Conservation (phyloP, 1,140 invertebrate species). For the Drosophila neocordata region DNA sequence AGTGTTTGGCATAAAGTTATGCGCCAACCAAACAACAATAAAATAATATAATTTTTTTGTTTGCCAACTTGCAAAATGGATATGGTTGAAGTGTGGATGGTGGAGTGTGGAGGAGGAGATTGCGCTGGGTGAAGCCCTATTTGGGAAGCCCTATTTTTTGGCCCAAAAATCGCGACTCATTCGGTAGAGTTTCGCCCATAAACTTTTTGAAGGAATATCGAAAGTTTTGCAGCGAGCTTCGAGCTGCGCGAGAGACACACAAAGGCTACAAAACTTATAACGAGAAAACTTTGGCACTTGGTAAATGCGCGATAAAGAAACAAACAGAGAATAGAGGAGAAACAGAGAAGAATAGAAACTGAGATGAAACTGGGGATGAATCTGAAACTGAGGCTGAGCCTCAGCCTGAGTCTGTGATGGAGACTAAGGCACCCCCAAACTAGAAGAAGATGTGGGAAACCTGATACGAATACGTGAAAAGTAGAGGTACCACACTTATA, state of each 20-base stretch:
- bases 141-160: slow-evolving; percentile 45
- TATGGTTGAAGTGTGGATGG: slow-evolving; percentile 29
- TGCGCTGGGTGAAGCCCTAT: slow-evolving; percentile 15
- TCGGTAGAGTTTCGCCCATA: slow-evolving; percentile 50
- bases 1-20: slow-evolving; percentile 79
- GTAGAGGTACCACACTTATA: background rate
- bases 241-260: slow-evolving; percentile 71
- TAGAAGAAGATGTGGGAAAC: slow-evolving; percentile 60
- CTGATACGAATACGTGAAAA: slow-evolving; percentile 56
- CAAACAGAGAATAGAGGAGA: slow-evolving; percentile 53
- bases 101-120: background rate
- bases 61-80: slow-evolving; percentile 40
- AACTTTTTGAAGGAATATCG: slow-evolving; percentile 78
- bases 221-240: slow-evolving; percentile 63
- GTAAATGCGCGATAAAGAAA: slow-evolving; percentile 82
- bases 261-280: slow-evolving; percentile 83
- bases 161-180: slow-evolving; percentile 55
- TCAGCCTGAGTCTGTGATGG: background rate
- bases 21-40: slow-evolving; percentile 75
- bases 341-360: slow-evolving; percentile 38
- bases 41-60: slow-evolving; percentile 71
- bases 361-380: slow-evolving; percentile 20
- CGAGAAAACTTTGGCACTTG: slow-evolving; percentile 83
- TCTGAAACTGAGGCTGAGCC: slow-evolving; percentile 6
- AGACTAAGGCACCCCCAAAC: slow-evolving; percentile 23